phyloP scores from a whole-genome alignment of 2,888 invertebrate species.

The Eupeodes latifasciatus region DNA sequence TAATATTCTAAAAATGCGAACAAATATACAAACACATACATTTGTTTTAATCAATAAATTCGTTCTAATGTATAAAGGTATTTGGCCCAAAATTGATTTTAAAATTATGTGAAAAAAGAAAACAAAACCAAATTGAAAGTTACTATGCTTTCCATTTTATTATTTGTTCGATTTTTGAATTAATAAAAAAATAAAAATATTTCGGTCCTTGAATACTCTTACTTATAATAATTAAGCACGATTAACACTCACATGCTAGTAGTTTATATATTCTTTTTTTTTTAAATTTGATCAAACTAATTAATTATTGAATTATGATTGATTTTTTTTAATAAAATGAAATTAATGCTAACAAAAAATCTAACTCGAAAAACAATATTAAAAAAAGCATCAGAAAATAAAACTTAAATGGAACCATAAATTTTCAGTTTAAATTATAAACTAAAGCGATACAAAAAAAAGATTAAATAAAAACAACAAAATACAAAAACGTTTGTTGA shows the following conservation, averaged over 20 bases:
- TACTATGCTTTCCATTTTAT: background rate
- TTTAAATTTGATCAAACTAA: slow-evolving; percentile 33
- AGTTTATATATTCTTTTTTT: slow-evolving; percentile 44
- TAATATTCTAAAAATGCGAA: background rate
- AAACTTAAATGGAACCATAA: slow-evolving; percentile 44
- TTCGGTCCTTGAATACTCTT: slow-evolving; percentile 25
- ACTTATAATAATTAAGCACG: slow-evolving; percentile 44
- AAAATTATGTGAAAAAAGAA: too few relatives aligned
- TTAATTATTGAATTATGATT: background rate
- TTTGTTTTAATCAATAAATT: too few relatives aligned
- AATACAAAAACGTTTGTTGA: background rate
- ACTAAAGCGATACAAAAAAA: background rate
- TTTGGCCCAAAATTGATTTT: too few relatives aligned
- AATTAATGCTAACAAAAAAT: background rate
- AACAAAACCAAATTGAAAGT: too few relatives aligned
- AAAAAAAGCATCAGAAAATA: background rate
- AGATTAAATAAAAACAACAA: background rate
- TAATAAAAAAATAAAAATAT: slow-evolving; percentile 6
- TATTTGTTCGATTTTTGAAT: slow-evolving; percentile 41
- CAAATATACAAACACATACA: too few relatives aligned
- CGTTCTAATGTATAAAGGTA: too few relatives aligned
- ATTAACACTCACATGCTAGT: slow-evolving; percentile 53
- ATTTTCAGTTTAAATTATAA: slow-evolving; percentile 3
- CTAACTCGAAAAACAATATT: background rate
- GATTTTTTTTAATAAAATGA: background rate